Evolutionary conservation across 2,888 invertebrate genomes (phyloP), one percentile per base, ranked within the genome.

Genomic region (Thymelicus sylvestris): DNA sequence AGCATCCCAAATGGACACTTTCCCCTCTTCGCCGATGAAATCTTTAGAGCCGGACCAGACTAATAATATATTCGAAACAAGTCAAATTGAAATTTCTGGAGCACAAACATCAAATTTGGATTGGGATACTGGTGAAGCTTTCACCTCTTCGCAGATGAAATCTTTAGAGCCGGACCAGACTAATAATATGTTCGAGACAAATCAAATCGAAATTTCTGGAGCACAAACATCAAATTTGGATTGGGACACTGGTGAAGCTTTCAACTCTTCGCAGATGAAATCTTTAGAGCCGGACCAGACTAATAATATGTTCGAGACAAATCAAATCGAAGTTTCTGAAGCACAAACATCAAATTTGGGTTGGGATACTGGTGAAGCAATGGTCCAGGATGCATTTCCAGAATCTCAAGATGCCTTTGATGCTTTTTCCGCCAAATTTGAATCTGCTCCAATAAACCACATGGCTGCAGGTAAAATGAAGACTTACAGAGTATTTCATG

Each of bases 381-480:
- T 88, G 80, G 79, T 81, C 72, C 88, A 88, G 31, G 88, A 91
- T 15, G 60, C 66, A 31, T 70, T 70, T 15, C 84, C 89, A 2
- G 85, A 87, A 67, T 85, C 90, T 1, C 87, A 91, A 72, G 93
- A 94, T 55, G 94, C 94, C 0, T 98, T 98, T 78, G 98, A 98
- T 86, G 98, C 97, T 0, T 98, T 98, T 80, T 96, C 98, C 4
- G 97, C 97, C 1, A 98, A 98, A 86, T 98, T 98, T 81, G 98
- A 98, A 77, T 96, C 95, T 50, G 96, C 96, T 6, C 91, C 93
- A 60, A 85, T 85, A 19, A 90, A 88, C 74, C 88, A 87, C 52
- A 79, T 86, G 73, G 87, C 86, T 62, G 80, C 85, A 67, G 88
- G 90, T 88, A 59, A 63, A 15, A 1, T 57, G 2, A 62, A 50